These are phyloP conservation scores for Bimastos eiseni DNA, from an alignment of 2,888 invertebrate genomes.

Conservation along the genomic window DNA sequence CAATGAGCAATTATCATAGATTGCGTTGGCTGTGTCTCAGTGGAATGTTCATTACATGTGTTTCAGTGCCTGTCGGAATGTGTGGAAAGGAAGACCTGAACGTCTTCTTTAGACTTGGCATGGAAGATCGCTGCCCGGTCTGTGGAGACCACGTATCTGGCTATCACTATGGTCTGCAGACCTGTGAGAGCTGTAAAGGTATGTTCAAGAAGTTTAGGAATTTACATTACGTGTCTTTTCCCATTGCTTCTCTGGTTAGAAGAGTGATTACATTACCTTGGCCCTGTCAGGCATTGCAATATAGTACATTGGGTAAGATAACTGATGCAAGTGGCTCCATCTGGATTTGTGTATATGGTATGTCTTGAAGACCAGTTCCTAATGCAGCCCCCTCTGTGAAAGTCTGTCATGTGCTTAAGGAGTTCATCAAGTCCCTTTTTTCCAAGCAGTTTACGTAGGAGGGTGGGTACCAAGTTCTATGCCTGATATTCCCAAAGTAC, in stretches of 20 bases:
- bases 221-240: not conserved
- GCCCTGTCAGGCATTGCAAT: not conserved
- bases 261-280: not conserved
- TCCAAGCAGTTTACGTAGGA: not conserved
- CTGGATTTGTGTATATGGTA: too few species aligned
- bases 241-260: not conserved
- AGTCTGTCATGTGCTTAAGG: not conserved
- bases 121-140: not conserved
- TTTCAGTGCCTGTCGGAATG: not conserved
- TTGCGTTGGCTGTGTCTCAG: not conserved
- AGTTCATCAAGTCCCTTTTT: not conserved
- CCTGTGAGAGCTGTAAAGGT: conserved; percentile 96
- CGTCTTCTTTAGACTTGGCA: not conserved
- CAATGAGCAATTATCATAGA: not conserved
- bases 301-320: not conserved
- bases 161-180: conserved; percentile 97
- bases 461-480: not conserved
- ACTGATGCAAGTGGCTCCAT: too few species aligned
- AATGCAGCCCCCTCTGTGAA: not conserved
- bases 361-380: too few species aligned
- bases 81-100: not conserved
- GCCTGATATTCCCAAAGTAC: too few species aligned
- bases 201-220: not conserved
- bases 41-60: not conserved
- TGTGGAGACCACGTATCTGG: conserved; percentile 65